Percentiles rank a stretch among this genome's conserved stretches.
phyloP scores from a whole-genome alignment of 2,113 vertebrate genomes.

The Kobus ellipsiprymnus region DNA sequence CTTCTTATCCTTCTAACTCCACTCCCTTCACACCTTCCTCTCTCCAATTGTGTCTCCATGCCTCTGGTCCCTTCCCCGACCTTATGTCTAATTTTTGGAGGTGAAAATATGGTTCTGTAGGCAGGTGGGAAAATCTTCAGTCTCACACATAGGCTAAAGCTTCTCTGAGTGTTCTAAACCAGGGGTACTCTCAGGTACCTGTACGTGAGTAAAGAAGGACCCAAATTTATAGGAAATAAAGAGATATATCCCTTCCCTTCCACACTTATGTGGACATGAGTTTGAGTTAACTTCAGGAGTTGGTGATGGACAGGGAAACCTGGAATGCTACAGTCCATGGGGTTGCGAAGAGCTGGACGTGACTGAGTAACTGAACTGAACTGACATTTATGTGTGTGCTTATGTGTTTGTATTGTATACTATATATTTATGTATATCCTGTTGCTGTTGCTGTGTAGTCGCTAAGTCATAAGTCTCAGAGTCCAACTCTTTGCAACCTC shows the following conservation, averaged over 20 bases:
- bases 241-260: not conserved
- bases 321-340: not conserved
- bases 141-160: not conserved
- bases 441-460: not conserved
- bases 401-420: not conserved
- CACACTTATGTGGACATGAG: not conserved
- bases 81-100: not conserved
- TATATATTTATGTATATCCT: not conserved
- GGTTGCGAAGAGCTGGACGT: not conserved
- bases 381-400: not conserved
- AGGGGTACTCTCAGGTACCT: not conserved
- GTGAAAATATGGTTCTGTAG: not conserved
- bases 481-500: not conserved
- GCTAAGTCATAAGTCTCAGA: not conserved
- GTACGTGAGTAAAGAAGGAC: not conserved
- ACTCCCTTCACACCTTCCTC: not conserved
- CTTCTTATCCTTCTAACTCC: not conserved
- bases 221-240: not conserved
- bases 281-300: not conserved
- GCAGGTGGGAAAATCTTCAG: not conserved
- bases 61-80: not conserved
- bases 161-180: not conserved
- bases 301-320: not conserved
- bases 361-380: not conserved
- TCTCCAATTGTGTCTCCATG: not conserved